These are phyloP conservation scores for Netelia melanura DNA, from an alignment of 2,888 invertebrate species.

Conservation along the genomic window DNA sequence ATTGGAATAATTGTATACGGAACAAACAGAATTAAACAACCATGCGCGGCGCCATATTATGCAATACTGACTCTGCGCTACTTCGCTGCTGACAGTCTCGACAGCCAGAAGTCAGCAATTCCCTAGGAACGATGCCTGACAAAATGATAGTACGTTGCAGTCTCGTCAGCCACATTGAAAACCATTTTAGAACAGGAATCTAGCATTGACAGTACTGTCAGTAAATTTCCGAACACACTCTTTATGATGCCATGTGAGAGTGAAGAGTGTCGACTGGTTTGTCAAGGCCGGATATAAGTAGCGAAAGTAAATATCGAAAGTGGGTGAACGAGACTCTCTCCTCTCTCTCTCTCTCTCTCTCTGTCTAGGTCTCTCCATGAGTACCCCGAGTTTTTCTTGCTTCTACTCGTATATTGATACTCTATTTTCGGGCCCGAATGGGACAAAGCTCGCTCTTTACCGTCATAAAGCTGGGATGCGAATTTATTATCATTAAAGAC, in stretches of 20 bases:
- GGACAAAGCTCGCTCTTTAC: slow-evolving; percentile 46
- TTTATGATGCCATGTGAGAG: slow-evolving; percentile 44
- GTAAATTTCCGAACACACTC: not conserved
- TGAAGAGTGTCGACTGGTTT: slow-evolving; percentile 67
- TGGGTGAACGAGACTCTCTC: slow-evolving; percentile 70
- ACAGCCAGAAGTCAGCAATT: too few relatives aligned
- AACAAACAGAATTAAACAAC: too few relatives aligned
- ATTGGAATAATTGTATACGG: too few relatives aligned
- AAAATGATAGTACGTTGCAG: too few relatives aligned
- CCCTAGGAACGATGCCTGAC: too few relatives aligned
- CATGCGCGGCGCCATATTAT: too few relatives aligned
- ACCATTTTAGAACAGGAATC: too few relatives aligned
- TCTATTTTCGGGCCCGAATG: slow-evolving; percentile 20
- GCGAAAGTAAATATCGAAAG: slow-evolving; percentile 80
- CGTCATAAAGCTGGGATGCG: slow-evolving; percentile 64
- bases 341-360: too few relatives aligned
- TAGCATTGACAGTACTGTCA: too few relatives aligned
- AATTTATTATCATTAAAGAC: slow-evolving; percentile 66
- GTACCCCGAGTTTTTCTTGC: slow-evolving; percentile 18
- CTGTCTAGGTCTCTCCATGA: slow-evolving; percentile 5
- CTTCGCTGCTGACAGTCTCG: too few relatives aligned
- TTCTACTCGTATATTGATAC: slow-evolving; percentile 35
- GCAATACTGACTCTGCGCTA: too few relatives aligned
- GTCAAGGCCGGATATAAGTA: slow-evolving; percentile 75
- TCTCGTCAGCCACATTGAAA: too few relatives aligned